phyloP scores from a whole-genome alignment of 2,888 invertebrate genomes.

The Mechanitis messenoides region DNA sequence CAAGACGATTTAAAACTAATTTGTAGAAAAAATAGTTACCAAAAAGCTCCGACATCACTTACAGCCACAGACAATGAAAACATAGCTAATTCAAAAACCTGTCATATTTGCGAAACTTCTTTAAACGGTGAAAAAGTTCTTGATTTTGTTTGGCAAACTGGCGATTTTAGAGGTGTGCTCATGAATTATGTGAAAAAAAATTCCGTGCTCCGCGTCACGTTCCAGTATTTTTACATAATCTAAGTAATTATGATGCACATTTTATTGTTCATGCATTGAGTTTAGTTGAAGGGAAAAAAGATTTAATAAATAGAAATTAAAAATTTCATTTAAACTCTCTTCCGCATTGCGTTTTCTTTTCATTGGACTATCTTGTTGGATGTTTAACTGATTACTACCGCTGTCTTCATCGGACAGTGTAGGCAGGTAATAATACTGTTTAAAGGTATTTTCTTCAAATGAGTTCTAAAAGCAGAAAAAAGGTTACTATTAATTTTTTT shows the following conservation, averaged over 20 bases:
- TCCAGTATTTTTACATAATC: slow-evolving; percentile 21
- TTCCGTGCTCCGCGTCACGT: slow-evolving; percentile 7
- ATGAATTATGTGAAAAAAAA: slow-evolving; percentile 14
- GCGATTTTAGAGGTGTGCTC: slow-evolving; percentile 27
- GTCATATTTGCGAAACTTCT: slow-evolving; percentile 28
- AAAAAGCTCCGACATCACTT: slow-evolving; percentile 18
- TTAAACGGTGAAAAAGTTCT: slow-evolving; percentile 22
- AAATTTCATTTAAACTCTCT: slow-evolving; percentile 30
- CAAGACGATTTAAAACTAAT: slow-evolving; percentile 29
- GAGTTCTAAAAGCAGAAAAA: too few species aligned
- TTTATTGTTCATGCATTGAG: slow-evolving; percentile 26
- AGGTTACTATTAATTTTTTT: too few species aligned
- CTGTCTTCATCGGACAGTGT: too few species aligned
- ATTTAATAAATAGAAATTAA: slow-evolving; percentile 25
- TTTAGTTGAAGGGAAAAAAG: slow-evolving; percentile 20
- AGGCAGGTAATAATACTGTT: too few species aligned
- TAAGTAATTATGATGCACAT: slow-evolving; percentile 24
- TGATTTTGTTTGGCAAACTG: slow-evolving; percentile 32
- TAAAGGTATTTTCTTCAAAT: too few species aligned
- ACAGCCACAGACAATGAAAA: slow-evolving; percentile 13
- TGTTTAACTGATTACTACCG: too few species aligned
- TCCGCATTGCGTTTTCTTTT: too few species aligned
- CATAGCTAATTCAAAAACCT: slow-evolving; percentile 14
- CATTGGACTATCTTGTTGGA: too few species aligned
- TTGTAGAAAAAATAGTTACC: slow-evolving; percentile 18